phyloP scores from a whole-genome alignment of 2,113 vertebrate genomes.

The Clupea harengus region DNA sequence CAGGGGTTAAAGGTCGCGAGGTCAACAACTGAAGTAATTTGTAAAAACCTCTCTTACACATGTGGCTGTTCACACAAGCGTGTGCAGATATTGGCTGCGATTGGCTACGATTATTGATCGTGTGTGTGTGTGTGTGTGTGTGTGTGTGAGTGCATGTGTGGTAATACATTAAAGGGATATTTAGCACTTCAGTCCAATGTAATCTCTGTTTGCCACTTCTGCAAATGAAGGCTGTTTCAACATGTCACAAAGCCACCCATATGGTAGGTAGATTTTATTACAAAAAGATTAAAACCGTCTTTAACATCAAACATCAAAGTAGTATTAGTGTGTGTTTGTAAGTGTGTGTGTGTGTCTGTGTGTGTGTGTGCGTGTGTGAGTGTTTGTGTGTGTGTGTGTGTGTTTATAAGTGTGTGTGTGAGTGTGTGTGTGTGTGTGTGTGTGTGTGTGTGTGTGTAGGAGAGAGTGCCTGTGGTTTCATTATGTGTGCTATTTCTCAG shows the following conservation, averaged over 20 bases:
- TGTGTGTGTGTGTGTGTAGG: conserved; percentile 13
- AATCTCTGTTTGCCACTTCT: too few relatives aligned
- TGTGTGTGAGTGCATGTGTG: too few relatives aligned
- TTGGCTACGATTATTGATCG: not conserved
- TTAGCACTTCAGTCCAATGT: too few relatives aligned
- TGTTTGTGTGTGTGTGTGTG: not conserved
- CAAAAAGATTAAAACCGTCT: too few relatives aligned
- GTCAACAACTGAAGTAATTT: not conserved
- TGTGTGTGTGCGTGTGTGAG: not conserved
- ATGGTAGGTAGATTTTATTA: too few relatives aligned
- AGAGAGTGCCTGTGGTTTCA: not conserved
- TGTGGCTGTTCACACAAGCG: not conserved
- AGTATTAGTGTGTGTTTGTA: not conserved
- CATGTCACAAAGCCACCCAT: too few relatives aligned
- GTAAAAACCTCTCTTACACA: not conserved
- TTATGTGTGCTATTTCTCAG: conserved; percentile 7
- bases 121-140: not conserved
- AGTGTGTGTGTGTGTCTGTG: too few relatives aligned
- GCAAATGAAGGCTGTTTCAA: too few relatives aligned
- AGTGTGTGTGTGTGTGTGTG: conserved; percentile 1
- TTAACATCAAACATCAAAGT: too few relatives aligned
- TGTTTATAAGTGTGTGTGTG: not conserved
- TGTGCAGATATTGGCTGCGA: not conserved
- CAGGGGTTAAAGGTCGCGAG: conserved; percentile 18
- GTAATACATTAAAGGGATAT: not conserved